phyloP scores from a whole-genome alignment of 2,797 vertebrate genomes.

The Alosa sapidissima region DNA sequence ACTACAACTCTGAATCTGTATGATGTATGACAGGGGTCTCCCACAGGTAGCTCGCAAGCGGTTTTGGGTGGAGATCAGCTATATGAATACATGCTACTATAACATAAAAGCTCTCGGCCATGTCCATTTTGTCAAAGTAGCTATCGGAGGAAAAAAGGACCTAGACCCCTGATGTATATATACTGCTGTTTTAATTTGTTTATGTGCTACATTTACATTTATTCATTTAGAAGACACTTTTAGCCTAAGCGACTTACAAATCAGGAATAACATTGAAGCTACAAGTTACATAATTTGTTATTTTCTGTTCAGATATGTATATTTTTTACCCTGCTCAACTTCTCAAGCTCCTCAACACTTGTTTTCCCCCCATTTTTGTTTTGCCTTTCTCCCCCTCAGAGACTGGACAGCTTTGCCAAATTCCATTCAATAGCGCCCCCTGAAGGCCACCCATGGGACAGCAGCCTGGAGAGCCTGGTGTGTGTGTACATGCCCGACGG shows the following conservation, averaged over 20 bases:
- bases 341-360: not conserved
- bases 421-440: constrained; percentile 61
- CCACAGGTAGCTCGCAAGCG: too few relatives aligned
- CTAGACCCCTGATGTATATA: not conserved
- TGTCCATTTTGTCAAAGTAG: too few relatives aligned
- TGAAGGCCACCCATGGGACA: constrained; percentile 70
- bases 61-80: too few relatives aligned
- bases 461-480: constrained; percentile 63
- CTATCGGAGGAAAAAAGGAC: too few relatives aligned
- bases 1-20: not conserved
- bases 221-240: too few relatives aligned
- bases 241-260: too few relatives aligned
- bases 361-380: not conserved
- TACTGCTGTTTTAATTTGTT: not conserved
- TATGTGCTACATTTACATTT: not conserved
- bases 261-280: too few relatives aligned
- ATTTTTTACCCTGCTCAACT: too few relatives aligned
- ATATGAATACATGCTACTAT: too few relatives aligned
- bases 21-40: not conserved
- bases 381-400: constrained; percentile 47
- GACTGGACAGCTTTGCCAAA: constrained; percentile 70
- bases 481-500: constrained; percentile 74
- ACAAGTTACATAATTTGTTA: not conserved
- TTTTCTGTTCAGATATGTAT: not conserved
- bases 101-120: too few relatives aligned